Base-by-base conservation (phyloP, 2,113 vertebrate species). In the Bufo gargarizans region DNA sequence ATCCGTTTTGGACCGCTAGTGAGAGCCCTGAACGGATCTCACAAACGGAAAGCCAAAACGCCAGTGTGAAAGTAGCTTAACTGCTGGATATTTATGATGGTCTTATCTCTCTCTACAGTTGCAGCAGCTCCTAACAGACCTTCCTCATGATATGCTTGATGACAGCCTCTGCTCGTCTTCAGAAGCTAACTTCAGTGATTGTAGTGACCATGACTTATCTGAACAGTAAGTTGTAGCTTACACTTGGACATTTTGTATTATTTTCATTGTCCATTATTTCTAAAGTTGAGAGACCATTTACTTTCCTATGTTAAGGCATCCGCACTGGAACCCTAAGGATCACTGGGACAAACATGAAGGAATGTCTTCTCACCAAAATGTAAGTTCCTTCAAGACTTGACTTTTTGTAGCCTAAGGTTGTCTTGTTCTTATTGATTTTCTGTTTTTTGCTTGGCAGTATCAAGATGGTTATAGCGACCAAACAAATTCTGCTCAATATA, bases 111-210 rank as follows among this genome's bases (percentile, higher is more conserved):
- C 22, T 47, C 90, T 92, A 91, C 92, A 99, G 98, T 92, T 99
- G 89, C 97, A 99, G 85, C 96, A 97, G 4, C 91, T 99, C 13
- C 91, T 99, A 93, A 98, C 97, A n/a, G 97, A 97, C 92, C 95
- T 99, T 92, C 97, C 98, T 2, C 98, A 99, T 93, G 97, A 99
- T 90, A 97, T 99, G 97, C 94, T 99, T 89, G 98, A 99, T 72
- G 97, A 98, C 90, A 98, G 96, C 90, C 97, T 99, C 78, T 94
- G 93, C 85, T 97, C 96, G 90, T 96, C 95, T 50, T 94, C 95
- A 0, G 96, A 96, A 72, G 90, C 92, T 76, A 95, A 93, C 83
- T 93, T 90, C 90, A 96, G 95, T 0, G 93, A 95, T 88, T 96
- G 94, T 84, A 96, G 94, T 65, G 94, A 94, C 88, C 94, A 94